Evolutionary conservation across 2,888 invertebrate genomes (phyloP).

Genomic region (Priocnemis perturbator): DNA sequence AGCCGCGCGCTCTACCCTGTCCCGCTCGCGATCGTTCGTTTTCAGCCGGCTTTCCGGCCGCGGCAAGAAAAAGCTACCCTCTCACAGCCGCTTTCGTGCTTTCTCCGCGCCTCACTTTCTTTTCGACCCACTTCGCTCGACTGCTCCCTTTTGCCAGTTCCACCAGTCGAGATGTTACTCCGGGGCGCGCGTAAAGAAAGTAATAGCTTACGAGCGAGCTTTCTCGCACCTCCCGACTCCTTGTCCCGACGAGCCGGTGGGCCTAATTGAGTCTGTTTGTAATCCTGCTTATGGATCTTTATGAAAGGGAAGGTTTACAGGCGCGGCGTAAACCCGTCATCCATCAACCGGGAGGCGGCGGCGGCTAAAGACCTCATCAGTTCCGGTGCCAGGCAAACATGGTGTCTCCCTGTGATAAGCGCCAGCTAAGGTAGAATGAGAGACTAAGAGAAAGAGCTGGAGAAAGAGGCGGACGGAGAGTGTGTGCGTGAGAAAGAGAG

Average conservation of each 20-base stretch:
- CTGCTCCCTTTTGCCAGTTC: conserved; percentile 25
- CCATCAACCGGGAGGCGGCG: conserved; percentile 58
- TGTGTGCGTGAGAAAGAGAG: no score
- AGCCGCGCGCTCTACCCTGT: conserved; percentile 7
- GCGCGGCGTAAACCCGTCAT: conserved; percentile 63
- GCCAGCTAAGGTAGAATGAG: conserved; percentile 39
- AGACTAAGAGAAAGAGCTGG: conserved; percentile 29
- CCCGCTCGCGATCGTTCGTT: conserved; percentile 36
- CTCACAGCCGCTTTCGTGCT: not conserved
- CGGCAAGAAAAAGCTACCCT: conserved; percentile 23
- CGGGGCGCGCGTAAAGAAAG: conserved; percentile 27
- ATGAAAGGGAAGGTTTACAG: conserved; percentile 66
- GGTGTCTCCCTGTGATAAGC: conserved; percentile 57
- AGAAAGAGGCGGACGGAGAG: not conserved
- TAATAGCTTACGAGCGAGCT: conserved; percentile 41
- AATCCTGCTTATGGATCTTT: conserved; percentile 62
- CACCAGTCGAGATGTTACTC: conserved; percentile 22
- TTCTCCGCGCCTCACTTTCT: conserved; percentile 1
- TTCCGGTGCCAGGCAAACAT: conserved; percentile 54
- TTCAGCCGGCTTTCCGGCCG: conserved; percentile 34
- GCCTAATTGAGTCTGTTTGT: conserved; percentile 63
- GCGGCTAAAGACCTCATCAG: conserved; percentile 63
- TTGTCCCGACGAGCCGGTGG: conserved; percentile 31
- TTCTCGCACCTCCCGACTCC: conserved; percentile 38
- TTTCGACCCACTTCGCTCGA: conserved; percentile 24